Percentiles rank a stretch among this genome's conserved stretches.
Evolutionary conservation across 2,888 invertebrate genomes (phyloP).

Genomic region (Anthophora plumipes): DNA sequence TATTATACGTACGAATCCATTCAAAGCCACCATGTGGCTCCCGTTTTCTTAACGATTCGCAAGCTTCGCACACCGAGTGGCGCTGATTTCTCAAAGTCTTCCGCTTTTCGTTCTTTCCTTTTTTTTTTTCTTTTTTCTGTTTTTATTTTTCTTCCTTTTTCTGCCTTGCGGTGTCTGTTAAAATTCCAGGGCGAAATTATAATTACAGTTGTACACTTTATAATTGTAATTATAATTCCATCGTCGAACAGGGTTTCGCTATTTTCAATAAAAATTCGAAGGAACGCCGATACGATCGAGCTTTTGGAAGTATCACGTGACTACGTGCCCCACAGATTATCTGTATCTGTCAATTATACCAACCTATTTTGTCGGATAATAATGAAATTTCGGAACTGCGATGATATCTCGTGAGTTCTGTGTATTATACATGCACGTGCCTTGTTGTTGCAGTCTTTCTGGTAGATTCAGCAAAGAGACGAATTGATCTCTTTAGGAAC

Average conservation of each 20-base stretch:
- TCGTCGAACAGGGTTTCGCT: slow-evolving; percentile 4
- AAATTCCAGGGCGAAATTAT: background rate
- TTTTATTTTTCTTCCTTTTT: too few species aligned
- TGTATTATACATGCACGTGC: background rate
- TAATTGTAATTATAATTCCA: background rate
- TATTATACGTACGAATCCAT: background rate
- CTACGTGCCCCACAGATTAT: slow-evolving; percentile 4
- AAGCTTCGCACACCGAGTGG: background rate
- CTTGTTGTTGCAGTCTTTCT: slow-evolving; percentile 44
- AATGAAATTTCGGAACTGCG: background rate
- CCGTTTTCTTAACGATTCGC: background rate
- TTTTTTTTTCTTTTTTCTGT: too few species aligned
- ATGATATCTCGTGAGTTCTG: background rate
- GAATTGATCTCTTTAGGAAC: slow-evolving; percentile 52
- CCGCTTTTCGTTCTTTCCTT: too few species aligned
- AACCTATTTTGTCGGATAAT: background rate
- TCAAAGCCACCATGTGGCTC: background rate
- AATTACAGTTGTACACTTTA: too few species aligned
- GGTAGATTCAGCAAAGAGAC: slow-evolving; percentile 38
- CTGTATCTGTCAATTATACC: background rate
- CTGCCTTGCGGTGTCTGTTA: background rate
- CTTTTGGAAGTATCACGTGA: background rate
- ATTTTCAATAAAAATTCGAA: slow-evolving; percentile 3
- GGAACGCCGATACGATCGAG: slow-evolving; percentile 7
- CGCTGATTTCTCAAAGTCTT: too few species aligned